phyloP scores from a whole-genome alignment of 2,888 invertebrate species.

The Watsonalla cultraria region DNA sequence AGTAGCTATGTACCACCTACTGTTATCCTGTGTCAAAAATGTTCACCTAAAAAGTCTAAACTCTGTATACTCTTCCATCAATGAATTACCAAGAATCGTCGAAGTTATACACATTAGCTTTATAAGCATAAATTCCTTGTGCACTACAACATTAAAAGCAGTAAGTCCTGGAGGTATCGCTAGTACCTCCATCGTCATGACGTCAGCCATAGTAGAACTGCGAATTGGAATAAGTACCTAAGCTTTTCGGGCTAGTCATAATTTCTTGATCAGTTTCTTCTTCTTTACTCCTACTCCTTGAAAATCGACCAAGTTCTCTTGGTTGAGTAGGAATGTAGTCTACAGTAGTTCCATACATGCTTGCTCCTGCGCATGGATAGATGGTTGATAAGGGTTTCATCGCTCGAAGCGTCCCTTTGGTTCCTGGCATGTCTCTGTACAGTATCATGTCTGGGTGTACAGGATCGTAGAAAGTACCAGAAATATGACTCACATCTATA shows the following conservation, averaged over 20 bases:
- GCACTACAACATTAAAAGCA: constrained; percentile 40
- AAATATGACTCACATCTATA: constrained; percentile 64
- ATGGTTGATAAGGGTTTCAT: constrained; percentile 70
- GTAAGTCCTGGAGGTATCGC: constrained; percentile 44
- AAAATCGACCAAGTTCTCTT: constrained; percentile 44
- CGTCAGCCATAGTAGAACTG: constrained; percentile 69
- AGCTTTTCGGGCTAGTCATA: constrained; percentile 64
- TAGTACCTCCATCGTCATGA: constrained; percentile 29
- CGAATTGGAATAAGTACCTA: constrained; percentile 57
- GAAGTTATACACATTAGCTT: constrained; percentile 12
- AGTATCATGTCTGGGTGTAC: constrained; percentile 70
- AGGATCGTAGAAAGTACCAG: constrained; percentile 69
- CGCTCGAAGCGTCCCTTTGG: constrained; percentile 57
- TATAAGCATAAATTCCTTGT: constrained; percentile 10
- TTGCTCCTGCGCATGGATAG: constrained; percentile 59
- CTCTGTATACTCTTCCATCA: no score
- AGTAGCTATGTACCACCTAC: no score
- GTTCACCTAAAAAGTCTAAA: no score
- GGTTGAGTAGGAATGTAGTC: constrained; percentile 54
- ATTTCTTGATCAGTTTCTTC: constrained; percentile 44
- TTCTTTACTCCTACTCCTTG: constrained; percentile 46
- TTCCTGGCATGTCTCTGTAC: constrained; percentile 59
- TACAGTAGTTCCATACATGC: constrained; percentile 65
- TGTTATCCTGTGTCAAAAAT: no score
- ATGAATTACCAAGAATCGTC: not conserved